phyloP scores from a whole-genome alignment of 1,140 invertebrate species.

The Microplitis demolitor region DNA sequence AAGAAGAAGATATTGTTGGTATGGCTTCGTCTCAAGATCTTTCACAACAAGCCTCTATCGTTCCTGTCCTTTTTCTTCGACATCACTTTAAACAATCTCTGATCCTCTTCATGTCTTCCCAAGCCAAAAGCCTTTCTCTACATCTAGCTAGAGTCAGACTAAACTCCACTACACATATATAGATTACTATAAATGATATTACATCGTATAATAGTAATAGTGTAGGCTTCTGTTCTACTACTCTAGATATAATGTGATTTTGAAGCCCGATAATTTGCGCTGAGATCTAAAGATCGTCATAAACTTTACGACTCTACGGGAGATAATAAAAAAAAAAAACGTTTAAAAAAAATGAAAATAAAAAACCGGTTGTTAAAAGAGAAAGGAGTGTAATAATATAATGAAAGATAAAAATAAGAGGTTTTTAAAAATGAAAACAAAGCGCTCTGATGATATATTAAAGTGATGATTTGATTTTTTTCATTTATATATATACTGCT shows the following conservation, averaged over 20 bases:
- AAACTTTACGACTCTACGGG: constrained; percentile 33
- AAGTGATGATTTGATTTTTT: constrained; percentile 16
- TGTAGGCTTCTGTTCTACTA: constrained; percentile 25
- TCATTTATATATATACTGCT: constrained; percentile 9
- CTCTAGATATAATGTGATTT: constrained; percentile 31
- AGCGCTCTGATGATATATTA: background rate
- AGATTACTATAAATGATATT: background rate
- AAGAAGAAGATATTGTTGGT: background rate
- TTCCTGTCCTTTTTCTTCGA: background rate
- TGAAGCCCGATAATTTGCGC: constrained; percentile 25
- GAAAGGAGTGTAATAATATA: background rate
- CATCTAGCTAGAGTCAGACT: background rate
- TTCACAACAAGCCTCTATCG: background rate
- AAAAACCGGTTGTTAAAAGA: background rate
- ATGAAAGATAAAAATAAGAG: background rate
- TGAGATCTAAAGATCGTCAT: constrained; percentile 14
- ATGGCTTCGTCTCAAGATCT: background rate
- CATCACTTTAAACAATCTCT: background rate
- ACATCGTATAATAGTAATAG: background rate
- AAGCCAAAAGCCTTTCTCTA: background rate
- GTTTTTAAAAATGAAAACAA: background rate
- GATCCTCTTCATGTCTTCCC: constrained; percentile 26
- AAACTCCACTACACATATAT: background rate
- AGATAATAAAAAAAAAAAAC: constrained; percentile 29
- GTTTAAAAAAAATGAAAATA: constrained; percentile 6